phyloP scores from a whole-genome alignment of 2,888 invertebrate genomes.

The Drosophila limbata region DNA sequence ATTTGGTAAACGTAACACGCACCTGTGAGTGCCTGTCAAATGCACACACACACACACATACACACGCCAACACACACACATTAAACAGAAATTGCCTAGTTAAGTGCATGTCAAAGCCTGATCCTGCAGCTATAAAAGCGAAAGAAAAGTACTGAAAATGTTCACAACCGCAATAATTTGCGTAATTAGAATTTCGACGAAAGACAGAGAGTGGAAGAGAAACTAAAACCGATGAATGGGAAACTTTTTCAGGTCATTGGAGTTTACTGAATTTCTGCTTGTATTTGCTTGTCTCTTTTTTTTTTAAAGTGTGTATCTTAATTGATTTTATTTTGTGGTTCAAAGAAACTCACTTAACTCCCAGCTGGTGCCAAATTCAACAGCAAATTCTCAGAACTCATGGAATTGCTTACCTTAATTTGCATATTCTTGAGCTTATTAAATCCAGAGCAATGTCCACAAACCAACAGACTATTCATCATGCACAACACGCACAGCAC shows the following conservation, averaged over 20 bases:
- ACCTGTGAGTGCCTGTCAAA: constrained; percentile 46
- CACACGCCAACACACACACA: constrained; percentile 2
- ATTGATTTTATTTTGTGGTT: neutral
- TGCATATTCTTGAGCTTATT: constrained; percentile 37
- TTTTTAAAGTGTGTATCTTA: neutral
- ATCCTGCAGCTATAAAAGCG: constrained; percentile 20
- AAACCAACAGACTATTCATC: constrained; percentile 10
- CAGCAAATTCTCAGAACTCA: constrained; percentile 7
- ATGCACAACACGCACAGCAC: constrained; percentile 26
- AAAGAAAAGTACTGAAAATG: constrained; percentile 14
- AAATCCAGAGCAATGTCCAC: neutral
- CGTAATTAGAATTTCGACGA: constrained; percentile 30
- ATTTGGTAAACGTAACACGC: constrained; percentile 32
- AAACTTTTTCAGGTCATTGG: no score
- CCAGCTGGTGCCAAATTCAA: constrained; percentile 14
- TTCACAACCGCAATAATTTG: constrained; percentile 34
- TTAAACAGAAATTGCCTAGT: constrained; percentile 32
- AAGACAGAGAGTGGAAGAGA: neutral
- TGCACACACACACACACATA: constrained; percentile 3
- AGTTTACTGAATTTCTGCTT: neutral
- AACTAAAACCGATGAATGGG: neutral
- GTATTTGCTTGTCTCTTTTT: neutral
- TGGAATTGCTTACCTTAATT: constrained; percentile 31
- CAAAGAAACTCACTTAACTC: neutral
- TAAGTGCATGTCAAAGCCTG: constrained; percentile 28